phyloP scores from a whole-genome alignment of 2,888 invertebrate species.

The Mesoligia furuncula region DNA sequence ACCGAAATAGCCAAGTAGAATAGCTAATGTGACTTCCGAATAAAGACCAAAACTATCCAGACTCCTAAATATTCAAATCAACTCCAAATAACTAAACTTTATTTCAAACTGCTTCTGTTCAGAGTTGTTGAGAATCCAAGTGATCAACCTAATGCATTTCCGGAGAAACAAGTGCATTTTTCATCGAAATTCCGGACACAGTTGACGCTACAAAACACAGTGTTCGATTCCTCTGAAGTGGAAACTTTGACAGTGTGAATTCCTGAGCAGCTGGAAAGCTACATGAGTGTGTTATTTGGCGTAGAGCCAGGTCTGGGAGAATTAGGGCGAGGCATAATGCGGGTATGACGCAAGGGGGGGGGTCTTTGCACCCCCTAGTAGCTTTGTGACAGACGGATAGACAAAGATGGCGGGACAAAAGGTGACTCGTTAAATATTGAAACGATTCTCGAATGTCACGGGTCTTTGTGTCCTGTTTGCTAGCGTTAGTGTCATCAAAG shows the following conservation, averaged over 20 bases:
- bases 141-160: constrained; percentile 25
- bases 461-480: constrained; percentile 37
- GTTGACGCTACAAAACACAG: constrained; percentile 24
- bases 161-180: constrained; percentile 30
- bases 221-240: constrained; percentile 29
- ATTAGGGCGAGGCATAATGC: constrained; percentile 72
- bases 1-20: neutral
- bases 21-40: constrained; percentile 9
- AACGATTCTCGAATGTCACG: constrained; percentile 46
- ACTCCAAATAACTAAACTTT: neutral
- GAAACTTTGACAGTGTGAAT: constrained; percentile 34
- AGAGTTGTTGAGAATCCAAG: neutral
- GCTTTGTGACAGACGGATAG: constrained; percentile 52
- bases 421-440: constrained; percentile 54
- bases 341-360: constrained; percentile 70
- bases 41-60: constrained; percentile 16
- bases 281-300: constrained; percentile 67
- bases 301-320: constrained; percentile 67
- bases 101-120: neutral
- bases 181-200: constrained; percentile 12
- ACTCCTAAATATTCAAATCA: constrained; percentile 40
- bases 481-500: neutral
- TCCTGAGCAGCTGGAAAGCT: constrained; percentile 46
- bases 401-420: constrained; percentile 54
- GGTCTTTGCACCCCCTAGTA: constrained; percentile 40